phyloP scores from a whole-genome alignment of 1,140 invertebrate species.

The Formica selysi region DNA sequence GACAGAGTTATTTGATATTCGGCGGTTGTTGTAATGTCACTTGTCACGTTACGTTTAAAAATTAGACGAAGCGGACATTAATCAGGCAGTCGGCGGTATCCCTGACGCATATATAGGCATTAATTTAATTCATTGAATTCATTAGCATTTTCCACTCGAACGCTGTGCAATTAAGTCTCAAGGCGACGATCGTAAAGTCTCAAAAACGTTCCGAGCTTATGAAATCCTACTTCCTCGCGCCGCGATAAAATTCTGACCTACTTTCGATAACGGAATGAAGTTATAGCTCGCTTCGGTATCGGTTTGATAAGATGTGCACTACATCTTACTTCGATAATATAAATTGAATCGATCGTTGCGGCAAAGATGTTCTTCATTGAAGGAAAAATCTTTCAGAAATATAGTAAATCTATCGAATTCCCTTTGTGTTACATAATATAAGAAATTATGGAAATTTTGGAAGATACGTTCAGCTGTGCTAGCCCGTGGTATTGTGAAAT shows the following conservation, averaged over 20 bases:
- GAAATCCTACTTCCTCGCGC: conserved; percentile 38
- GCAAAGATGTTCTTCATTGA: neutral
- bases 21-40: conserved; percentile 3
- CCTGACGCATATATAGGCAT: neutral
- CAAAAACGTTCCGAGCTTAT: conserved; percentile 19
- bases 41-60: conserved; percentile 26
- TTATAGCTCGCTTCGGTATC: neutral
- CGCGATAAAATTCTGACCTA: conserved; percentile 72
- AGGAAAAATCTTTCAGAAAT: neutral
- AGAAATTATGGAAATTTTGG: conserved; percentile 3
- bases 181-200: conserved; percentile 56
- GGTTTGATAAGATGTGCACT: neutral
- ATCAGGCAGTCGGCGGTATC: neutral
- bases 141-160: conserved; percentile 48
- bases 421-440: neutral
- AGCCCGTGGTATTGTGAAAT: neutral
- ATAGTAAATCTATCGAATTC: neutral
- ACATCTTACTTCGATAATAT: neutral
- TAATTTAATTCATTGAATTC: conserved; percentile 54
- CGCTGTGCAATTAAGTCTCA: conserved; percentile 29
- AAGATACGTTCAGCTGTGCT: neutral
- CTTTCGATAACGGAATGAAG: conserved; percentile 64
- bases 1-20: conserved; percentile 1
- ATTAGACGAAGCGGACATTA: conserved; percentile 17
- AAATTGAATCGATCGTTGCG: neutral